Evolutionary conservation across 1,140 invertebrate species (phyloP).

Genomic region (Hydropsyche tenuis): DNA sequence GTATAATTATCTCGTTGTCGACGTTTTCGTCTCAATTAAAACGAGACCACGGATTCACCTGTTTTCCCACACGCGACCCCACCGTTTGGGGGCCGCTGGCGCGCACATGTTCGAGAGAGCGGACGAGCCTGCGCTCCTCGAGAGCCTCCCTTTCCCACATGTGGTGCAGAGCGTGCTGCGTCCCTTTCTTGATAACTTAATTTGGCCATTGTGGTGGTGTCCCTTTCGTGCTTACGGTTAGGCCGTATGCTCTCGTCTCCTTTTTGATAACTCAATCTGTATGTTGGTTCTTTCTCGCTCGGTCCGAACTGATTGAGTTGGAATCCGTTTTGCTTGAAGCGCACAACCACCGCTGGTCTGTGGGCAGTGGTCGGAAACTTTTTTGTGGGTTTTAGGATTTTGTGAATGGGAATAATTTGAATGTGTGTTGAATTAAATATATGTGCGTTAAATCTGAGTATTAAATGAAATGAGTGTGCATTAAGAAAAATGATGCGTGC

Average conservation of each 20-base stretch:
- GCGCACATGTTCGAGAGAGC: constrained; percentile 12
- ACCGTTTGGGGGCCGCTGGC: not conserved
- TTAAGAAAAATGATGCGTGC: no score
- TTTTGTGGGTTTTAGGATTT: not conserved
- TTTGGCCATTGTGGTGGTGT: not conserved
- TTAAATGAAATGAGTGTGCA: no score
- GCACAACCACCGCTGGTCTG: not conserved
- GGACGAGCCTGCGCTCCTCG: not conserved
- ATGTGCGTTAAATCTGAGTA: no score
- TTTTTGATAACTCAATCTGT: constrained; percentile 40
- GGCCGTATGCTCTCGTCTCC: constrained; percentile 9
- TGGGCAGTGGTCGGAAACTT: not conserved
- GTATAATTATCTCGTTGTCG: no score
- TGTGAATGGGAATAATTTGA: no score
- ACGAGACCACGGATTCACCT: constrained; percentile 13
- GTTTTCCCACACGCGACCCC: not conserved
- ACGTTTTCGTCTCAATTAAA: not conserved
- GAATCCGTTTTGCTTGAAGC: constrained; percentile 30
- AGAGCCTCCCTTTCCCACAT: not conserved
- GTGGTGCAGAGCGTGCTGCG: not conserved
- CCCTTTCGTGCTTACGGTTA: not conserved
- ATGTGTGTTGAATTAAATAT: no score
- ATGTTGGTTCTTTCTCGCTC: constrained; percentile 31
- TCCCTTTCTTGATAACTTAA: constrained; percentile 36
- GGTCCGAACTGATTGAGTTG: constrained; percentile 31